Evolutionary conservation across 2,113 vertebrate genomes (phyloP), one percentile per base, ranked within the genome.

Genomic region (Psephotus haematonotus): DNA sequence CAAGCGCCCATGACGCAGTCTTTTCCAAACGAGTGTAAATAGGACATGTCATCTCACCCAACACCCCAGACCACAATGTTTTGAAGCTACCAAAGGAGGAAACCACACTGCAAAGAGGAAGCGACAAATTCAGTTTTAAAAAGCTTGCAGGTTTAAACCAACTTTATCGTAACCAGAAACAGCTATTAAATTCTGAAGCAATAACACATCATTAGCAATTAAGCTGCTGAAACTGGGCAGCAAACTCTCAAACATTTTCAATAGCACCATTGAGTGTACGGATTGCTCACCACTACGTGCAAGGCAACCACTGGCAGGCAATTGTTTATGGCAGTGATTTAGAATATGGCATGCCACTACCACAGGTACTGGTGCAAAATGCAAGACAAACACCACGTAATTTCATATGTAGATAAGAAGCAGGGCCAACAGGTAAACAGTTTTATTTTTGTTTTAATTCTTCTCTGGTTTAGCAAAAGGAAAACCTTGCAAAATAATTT

Each of bases 71-170:
- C 96, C 95, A 89, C 92, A 93, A 53, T 69, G 50, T 93, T 95
- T 90, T 94, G 86, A 92, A 92, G 67, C 92, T 50, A 88, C 91
- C 37, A 94, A 89, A 93, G 86, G 49, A 94, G 96, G 95, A 97
- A 97, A 96, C 93, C 96, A 82, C 95, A 77, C 4, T 63, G 74
- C 83, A 87, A 72, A 95, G 77, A 92, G 93, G 96, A 96, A 96
- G 81, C 49, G 4, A 91, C 94, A 89, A 94, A 94, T 57, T 77
- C 74, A 59, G 74, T 67, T 94, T 92, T 82, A 63, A 91, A 92
- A 88, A 91, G 41, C 59, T 77, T 31, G 44, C 70, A 94, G 67
- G 80, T 84, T 95, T 95, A 85, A 94, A 87, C 9, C 49, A 91
- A 88, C 62, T 82, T 74, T 55, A 80, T 79, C 63, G 75, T 94